These are phyloP conservation scores for Condylura cristata DNA, from an alignment of 2,113 vertebrate species.

Conservation along the genomic window DNA sequence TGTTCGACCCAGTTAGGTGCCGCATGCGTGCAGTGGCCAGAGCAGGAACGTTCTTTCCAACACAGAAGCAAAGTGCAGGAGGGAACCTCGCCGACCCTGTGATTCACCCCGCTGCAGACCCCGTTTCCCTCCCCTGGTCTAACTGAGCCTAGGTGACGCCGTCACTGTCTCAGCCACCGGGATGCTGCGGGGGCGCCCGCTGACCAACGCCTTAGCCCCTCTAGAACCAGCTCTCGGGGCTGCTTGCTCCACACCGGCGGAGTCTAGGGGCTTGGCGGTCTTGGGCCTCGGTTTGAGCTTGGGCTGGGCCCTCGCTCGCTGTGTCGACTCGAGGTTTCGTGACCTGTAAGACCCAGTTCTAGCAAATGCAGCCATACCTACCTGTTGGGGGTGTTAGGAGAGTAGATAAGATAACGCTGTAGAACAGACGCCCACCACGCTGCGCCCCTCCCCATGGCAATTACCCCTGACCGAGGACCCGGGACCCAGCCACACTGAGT, in stretches of 20 bases:
- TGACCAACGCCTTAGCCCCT: neutral
- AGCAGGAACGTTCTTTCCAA: neutral
- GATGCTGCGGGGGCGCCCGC: neutral
- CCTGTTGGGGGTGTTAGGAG: neutral
- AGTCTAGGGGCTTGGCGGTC: neutral
- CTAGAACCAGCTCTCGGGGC: neutral
- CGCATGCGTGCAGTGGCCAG: rapidly evolving
- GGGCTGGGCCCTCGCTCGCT: neutral
- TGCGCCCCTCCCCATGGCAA: neutral
- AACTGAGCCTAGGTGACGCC: neutral
- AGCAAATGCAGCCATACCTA: neutral
- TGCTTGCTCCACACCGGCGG: neutral
- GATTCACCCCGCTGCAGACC: neutral
- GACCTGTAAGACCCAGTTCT: neutral
- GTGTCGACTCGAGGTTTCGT: neutral
- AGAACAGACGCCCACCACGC: neutral
- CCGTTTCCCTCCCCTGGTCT: neutral
- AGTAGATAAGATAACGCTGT: neutral
- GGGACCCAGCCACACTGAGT: neutral
- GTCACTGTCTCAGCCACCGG: neutral
- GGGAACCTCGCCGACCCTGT: neutral
- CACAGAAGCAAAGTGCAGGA: neutral
- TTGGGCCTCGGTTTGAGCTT: neutral
- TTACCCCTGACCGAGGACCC: neutral
- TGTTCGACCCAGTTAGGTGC: neutral